phyloP scores from a whole-genome alignment of 2,888 invertebrate genomes.

The Geophilus truncorum region DNA sequence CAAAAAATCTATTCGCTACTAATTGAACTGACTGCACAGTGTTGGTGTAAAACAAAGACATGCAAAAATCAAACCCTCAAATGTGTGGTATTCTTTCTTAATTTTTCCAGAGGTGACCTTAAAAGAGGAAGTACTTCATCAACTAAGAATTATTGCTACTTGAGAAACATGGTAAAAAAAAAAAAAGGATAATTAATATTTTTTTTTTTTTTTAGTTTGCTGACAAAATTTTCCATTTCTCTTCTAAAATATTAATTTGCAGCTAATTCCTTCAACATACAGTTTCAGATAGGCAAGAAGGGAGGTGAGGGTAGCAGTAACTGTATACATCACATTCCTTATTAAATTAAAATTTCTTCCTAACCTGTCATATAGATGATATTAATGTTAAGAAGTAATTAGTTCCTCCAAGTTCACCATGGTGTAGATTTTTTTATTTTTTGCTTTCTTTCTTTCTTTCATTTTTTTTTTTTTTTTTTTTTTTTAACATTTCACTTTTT shows the following conservation, averaged over 20 bases:
- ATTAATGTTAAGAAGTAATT: slow-evolving; percentile 24
- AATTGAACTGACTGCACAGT: background rate
- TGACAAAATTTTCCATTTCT: background rate
- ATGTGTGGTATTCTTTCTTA: background rate
- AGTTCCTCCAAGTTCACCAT: background rate
- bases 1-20: background rate
- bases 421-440: background rate
- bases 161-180: background rate
- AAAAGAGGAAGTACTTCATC: background rate
- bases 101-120: background rate
- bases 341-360: slow-evolving; percentile 23
- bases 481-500: background rate
- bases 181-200: background rate
- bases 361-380: slow-evolving; percentile 24
- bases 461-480: background rate
- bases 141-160: slow-evolving; percentile 2
- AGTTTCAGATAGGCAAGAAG: background rate
- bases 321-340: slow-evolving; percentile 7
- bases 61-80: slow-evolving; percentile 2
- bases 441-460: too few relatives aligned
- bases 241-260: background rate
- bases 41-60: background rate
- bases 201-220: background rate
- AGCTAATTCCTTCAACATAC: slow-evolving; percentile 1
- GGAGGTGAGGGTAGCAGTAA: background rate